Evolutionary conservation across 2,888 invertebrate genomes (phyloP).

Genomic region (Amblyjoppa fuscipennis): DNA sequence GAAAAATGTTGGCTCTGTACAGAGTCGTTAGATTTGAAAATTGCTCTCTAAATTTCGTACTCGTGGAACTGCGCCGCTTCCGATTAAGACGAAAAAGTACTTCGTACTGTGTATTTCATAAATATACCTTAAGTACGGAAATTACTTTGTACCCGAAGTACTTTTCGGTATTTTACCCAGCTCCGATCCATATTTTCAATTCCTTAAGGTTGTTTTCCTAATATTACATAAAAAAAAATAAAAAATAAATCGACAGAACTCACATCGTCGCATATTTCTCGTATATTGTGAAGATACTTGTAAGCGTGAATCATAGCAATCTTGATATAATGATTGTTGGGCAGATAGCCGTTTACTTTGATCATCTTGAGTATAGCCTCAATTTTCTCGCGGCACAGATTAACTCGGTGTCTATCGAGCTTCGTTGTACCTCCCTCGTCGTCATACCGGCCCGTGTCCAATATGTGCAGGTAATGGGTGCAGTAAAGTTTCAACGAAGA

Average conservation of each 20-base stretch:
- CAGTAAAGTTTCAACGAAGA: constrained; percentile 79
- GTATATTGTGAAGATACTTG: constrained; percentile 84
- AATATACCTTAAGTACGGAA: too few species aligned
- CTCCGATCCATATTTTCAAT: background rate
- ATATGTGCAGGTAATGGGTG: constrained; percentile 83
- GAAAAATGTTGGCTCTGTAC: too few species aligned
- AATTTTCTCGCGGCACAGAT: constrained; percentile 77
- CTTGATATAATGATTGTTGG: constrained; percentile 78
- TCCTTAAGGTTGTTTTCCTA: background rate
- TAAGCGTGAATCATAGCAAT: constrained; percentile 82
- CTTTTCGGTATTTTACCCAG: too few species aligned
- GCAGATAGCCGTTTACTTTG: constrained; percentile 79
- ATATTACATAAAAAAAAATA: background rate
- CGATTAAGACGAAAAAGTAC: too few species aligned
- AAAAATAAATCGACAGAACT: constrained; percentile 69
- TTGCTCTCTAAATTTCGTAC: too few species aligned
- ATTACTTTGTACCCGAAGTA: too few species aligned
- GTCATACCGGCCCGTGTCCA: constrained; percentile 75
- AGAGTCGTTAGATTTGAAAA: too few species aligned
- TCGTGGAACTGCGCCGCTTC: too few species aligned
- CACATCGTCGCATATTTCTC: constrained; percentile 85
- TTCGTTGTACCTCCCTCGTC: constrained; percentile 79
- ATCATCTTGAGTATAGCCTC: constrained; percentile 78
- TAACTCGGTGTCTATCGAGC: constrained; percentile 80
- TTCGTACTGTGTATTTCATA: too few species aligned